These are phyloP conservation scores for Pyrgus malvae DNA, from an alignment of 2,888 invertebrate genomes.

Conservation along the genomic window DNA sequence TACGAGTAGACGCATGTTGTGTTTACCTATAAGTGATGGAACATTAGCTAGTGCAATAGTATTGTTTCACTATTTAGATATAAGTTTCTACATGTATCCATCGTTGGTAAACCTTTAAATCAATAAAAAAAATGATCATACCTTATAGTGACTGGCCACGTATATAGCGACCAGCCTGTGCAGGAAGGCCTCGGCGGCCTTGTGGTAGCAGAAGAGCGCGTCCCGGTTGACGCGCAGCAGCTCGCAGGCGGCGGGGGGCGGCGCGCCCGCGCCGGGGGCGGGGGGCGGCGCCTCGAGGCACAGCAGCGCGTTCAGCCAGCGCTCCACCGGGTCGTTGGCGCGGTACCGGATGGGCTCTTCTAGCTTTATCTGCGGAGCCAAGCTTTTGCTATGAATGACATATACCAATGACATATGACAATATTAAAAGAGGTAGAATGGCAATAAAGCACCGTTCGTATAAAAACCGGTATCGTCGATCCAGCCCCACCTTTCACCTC, in stretches of 20 bases:
- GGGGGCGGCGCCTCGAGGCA: conserved; percentile 93
- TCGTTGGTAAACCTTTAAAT: too few species aligned
- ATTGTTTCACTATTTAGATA: too few species aligned
- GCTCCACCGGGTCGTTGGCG: conserved; percentile 92
- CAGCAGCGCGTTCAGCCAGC: conserved; percentile 94
- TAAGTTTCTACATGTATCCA: too few species aligned
- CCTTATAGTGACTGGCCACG: conserved; percentile 99
- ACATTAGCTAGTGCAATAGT: neutral
- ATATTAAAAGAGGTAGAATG: too few species aligned
- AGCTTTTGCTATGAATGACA: too few species aligned
- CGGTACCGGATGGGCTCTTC: conserved; percentile 98
- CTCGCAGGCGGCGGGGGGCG: conserved; percentile 94
- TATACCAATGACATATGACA: too few species aligned
- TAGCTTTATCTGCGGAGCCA: conserved; percentile 84
- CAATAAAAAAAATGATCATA: conserved; percentile 39
- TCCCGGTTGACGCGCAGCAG: conserved; percentile 93
- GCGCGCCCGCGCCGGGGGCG: conserved; percentile 89
- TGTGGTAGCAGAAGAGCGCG: conserved; percentile 97
- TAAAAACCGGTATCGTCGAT: too few species aligned
- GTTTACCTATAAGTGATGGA: too few species aligned
- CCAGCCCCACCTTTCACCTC: too few species aligned
- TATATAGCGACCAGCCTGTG: conserved; percentile 96
- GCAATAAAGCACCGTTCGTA: too few species aligned
- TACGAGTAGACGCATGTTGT: too few species aligned
- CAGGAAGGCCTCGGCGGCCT: conserved; percentile 95